These are phyloP conservation scores for Promerops cafer DNA, from an alignment of 2,113 vertebrate species.

Conservation along the genomic window DNA sequence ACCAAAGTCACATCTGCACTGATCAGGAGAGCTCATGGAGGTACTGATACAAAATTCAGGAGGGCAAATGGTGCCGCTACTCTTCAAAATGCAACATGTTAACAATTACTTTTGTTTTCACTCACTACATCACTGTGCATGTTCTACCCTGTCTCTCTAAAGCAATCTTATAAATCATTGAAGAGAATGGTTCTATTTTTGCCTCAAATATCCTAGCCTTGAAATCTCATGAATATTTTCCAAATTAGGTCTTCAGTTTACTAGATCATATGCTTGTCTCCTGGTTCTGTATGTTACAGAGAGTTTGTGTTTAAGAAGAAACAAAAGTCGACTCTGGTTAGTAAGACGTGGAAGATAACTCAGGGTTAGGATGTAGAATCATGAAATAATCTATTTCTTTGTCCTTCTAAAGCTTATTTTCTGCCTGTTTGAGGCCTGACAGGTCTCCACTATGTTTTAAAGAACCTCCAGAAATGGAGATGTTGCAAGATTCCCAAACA, in stretches of 20 bases:
- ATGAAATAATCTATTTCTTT: background rate
- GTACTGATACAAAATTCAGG: constrained; percentile 54
- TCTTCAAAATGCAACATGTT: constrained; percentile 33
- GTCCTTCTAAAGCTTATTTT: background rate
- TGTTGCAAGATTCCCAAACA: background rate
- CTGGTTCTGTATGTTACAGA: background rate
- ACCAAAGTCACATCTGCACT: constrained; percentile 42
- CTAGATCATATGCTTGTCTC: background rate
- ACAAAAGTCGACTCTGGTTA: background rate
- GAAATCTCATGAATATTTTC: constrained; percentile 66
- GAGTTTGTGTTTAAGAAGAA: background rate
- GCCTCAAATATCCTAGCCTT: constrained; percentile 60
- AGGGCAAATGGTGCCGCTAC: constrained; percentile 1
- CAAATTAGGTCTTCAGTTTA: constrained; percentile 68
- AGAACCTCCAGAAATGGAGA: background rate
- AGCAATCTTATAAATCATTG: constrained; percentile 78
- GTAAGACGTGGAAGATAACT: background rate
- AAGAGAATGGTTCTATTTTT: constrained; percentile 75
- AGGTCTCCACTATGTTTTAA: background rate
- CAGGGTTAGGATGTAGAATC: background rate
- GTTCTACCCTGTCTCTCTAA: constrained; percentile 69
- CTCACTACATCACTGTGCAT: constrained; percentile 61
- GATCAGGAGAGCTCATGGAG: constrained; percentile 23
- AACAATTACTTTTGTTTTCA: constrained; percentile 60
- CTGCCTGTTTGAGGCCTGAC: background rate